Evolutionary conservation across 2,888 invertebrate species (phyloP).

Genomic region (Aphidius colemani): DNA sequence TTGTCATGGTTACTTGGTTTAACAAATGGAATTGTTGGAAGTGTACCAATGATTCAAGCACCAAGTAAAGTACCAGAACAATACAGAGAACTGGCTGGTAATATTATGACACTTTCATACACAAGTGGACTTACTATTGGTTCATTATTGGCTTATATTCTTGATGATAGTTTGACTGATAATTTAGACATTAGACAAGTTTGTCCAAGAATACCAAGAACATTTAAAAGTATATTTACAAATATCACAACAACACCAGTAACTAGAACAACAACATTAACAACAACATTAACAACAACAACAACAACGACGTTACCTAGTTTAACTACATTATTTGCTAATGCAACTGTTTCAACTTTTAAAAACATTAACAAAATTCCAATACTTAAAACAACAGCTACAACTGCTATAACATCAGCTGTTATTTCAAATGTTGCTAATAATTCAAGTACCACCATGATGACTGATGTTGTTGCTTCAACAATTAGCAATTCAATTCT

Average conservation of each 20-base stretch:
- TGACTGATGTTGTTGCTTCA: slow-evolving; percentile 42
- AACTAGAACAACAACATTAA: slow-evolving; percentile 39
- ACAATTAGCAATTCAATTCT: slow-evolving; percentile 48
- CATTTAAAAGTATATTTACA: slow-evolving; percentile 33
- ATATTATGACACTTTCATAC: slow-evolving; percentile 92
- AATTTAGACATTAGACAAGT: slow-evolving; percentile 50
- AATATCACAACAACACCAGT: slow-evolving; percentile 40
- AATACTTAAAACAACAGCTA: slow-evolving; percentile 36
- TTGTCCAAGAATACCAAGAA: slow-evolving; percentile 42
- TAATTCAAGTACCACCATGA: slow-evolving; percentile 38
- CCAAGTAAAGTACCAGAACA: slow-evolving; percentile 85
- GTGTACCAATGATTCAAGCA: slow-evolving; percentile 91
- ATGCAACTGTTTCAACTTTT: slow-evolving; percentile 40
- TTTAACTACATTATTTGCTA: slow-evolving; percentile 37
- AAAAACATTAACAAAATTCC: slow-evolving; percentile 44
- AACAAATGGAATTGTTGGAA: slow-evolving; percentile 86
- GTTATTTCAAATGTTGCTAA: slow-evolving; percentile 42
- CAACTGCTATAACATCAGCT: slow-evolving; percentile 41
- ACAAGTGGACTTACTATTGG: slow-evolving; percentile 86
- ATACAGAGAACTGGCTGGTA: slow-evolving; percentile 85
- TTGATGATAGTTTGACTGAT: slow-evolving; percentile 65
- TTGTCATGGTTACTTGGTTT: slow-evolving; percentile 76
- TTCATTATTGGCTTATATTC: slow-evolving; percentile 80
- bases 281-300: slow-evolving; percentile 41
- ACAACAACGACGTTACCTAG: slow-evolving; percentile 20